Evolutionary conservation across 2,113 vertebrate species (phyloP).

Genomic region (Haemorhous mexicanus): DNA sequence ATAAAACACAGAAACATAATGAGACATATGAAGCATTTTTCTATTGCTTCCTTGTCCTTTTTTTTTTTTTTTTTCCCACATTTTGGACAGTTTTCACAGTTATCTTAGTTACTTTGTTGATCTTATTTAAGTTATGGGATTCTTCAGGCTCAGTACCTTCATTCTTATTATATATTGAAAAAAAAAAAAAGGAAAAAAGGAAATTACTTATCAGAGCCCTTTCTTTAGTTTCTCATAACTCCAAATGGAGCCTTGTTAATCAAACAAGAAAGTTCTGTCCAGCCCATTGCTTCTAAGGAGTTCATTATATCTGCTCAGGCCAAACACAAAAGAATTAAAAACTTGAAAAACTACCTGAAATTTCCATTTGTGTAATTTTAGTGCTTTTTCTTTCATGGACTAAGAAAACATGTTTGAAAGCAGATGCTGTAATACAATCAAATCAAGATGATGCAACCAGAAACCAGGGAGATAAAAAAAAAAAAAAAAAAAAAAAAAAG

Average conservation of each 20-base stretch:
- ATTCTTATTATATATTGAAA: background rate
- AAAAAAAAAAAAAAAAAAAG: background rate
- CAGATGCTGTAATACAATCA: background rate
- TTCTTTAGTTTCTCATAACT: background rate
- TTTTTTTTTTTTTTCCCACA: background rate
- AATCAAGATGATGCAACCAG: background rate
- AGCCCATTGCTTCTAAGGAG: background rate
- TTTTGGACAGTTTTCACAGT: background rate
- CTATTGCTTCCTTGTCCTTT: background rate
- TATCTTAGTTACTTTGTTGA: background rate
- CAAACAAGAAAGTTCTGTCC: background rate
- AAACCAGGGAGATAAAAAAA: background rate
- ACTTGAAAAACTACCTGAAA: background rate
- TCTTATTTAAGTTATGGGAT: background rate
- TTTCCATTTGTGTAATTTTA: background rate
- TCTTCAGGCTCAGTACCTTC: background rate
- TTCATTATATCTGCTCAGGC: background rate
- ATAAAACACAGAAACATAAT: background rate
- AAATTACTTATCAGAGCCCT: background rate
- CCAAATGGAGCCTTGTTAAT: background rate
- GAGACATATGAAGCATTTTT: background rate
- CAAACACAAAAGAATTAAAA: background rate
- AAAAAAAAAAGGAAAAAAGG: background rate
- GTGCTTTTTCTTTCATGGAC: background rate
- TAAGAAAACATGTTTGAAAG: background rate